A percentile compares a stretch with the other conserved stretches of the same genome.
Evolutionary conservation across 2,797 vertebrate species (phyloP).

Genomic region (Spea hammondii): DNA sequence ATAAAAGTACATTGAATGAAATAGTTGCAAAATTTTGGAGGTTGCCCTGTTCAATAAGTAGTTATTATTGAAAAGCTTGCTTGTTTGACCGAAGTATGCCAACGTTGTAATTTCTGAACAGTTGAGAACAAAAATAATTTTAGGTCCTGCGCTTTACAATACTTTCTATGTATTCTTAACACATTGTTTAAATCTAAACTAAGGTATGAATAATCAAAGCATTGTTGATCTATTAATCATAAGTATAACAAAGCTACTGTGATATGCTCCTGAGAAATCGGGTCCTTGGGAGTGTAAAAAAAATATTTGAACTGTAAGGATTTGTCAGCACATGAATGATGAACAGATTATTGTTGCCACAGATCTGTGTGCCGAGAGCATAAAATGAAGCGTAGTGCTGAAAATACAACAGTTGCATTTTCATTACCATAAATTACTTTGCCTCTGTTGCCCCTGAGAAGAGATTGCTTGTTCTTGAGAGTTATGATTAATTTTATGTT

Average conservation of each 20-base stretch:
- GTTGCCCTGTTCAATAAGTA: no score
- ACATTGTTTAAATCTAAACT: slow-evolving; percentile 35
- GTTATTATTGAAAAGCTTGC: no score
- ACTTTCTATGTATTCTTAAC: slow-evolving; percentile 25
- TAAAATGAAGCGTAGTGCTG: slow-evolving; percentile 52
- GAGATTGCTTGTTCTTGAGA: slow-evolving; percentile 41
- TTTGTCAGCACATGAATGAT: slow-evolving; percentile 53
- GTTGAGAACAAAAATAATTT: neutral
- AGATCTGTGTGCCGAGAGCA: slow-evolving; percentile 49
- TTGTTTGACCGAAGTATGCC: neutral
- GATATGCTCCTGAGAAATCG: slow-evolving; percentile 26
- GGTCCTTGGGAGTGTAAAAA: slow-evolving; percentile 45
- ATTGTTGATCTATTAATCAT: slow-evolving; percentile 39
- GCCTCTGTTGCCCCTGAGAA: slow-evolving; percentile 41
- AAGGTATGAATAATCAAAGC: slow-evolving; percentile 35
- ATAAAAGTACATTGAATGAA: no score
- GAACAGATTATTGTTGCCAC: slow-evolving; percentile 52
- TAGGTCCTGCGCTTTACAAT: slow-evolving; percentile 27
- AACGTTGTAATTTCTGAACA: slow-evolving; percentile 18
- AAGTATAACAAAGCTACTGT: slow-evolving; percentile 21
- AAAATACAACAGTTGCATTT: slow-evolving; percentile 55
- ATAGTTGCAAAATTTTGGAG: no score
- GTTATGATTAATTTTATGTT: slow-evolving; percentile 44
- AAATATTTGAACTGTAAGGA: slow-evolving; percentile 49
- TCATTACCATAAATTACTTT: slow-evolving; percentile 50